Evolutionary conservation across 37 sponge, comb jelly and placozoan genomes (phyloP), one percentile per base, ranked within the genome.

Genomic region (Petrosia ficiformis): DNA sequence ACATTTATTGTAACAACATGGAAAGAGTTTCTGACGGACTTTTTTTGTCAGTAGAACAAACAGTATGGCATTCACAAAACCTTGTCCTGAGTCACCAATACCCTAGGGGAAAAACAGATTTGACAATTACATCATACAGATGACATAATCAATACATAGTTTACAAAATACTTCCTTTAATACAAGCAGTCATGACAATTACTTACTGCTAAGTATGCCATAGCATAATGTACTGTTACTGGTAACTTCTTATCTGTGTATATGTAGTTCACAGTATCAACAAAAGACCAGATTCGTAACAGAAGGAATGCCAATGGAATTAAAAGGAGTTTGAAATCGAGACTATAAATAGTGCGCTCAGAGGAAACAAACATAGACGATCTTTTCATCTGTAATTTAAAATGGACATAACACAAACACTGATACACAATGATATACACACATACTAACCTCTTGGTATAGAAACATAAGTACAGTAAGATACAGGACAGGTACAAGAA

Each of bases 41-140:
- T 72, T 78, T 1, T 73, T 68, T 6, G 79, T 78, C 38, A 89
- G 48, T 34, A 75, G 67, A 70, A 84, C 82, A 77, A 83, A 89
- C 43, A 89, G 72, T 25, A 89, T 31, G 11, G 80, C 84, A 71
- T 89, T 89, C 35, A 80, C 72, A 65, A 89, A 80, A 0, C 89
- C 89, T 67, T 89, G 89, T 0, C 81, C 89, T 26, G 84, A 84
- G 38, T 89, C 89, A 43, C 84, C 89, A 75, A 83, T 80, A 33
- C 79, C 89, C 89, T 89, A 37, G 36, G 3, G 37, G 19, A 39
- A 64, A 35, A 33, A 72, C 14, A 59, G 14, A 48, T 8, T 48
- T 48, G 54, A n/a, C n/a, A 21, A 14, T 11, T 30, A 65, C 26
- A n/a, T n/a, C n/a, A n/a, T n/a, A n/a, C n/a, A n/a, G n/a, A n/a